phyloP scores from a whole-genome alignment of 2,888 invertebrate species.

The Macrophya alboannulata region DNA sequence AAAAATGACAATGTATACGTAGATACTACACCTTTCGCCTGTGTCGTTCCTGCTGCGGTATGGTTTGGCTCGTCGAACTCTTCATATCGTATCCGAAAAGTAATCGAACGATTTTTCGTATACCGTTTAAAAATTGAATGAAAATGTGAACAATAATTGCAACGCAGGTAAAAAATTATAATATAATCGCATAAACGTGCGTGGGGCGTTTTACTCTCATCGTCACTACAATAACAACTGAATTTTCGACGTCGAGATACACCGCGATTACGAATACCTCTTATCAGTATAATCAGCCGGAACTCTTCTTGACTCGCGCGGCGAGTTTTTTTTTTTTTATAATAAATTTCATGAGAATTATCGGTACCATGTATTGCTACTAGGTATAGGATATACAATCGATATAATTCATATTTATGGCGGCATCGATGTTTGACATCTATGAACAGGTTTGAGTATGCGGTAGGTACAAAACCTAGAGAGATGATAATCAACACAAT shows the following conservation, averaged over 20 bases:
- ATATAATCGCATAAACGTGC: neutral
- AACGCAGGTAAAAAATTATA: neutral
- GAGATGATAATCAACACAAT: neutral
- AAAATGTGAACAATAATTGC: neutral
- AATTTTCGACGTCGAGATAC: neutral
- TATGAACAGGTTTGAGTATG: neutral
- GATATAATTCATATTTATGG: neutral
- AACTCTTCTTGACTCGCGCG: neutral
- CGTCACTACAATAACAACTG: neutral
- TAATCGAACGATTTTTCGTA: neutral
- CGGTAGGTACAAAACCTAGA: too few species aligned
- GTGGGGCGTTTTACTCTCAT: neutral
- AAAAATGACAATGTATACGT: neutral
- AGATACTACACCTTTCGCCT: neutral
- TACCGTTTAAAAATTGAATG: neutral
- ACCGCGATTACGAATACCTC: constrained; percentile 9
- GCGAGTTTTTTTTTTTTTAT: neutral
- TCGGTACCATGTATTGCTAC: too few species aligned
- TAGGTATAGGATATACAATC: neutral
- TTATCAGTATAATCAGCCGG: neutral
- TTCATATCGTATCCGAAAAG: neutral
- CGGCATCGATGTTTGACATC: neutral
- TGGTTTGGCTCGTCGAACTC: neutral
- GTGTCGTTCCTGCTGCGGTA: neutral
- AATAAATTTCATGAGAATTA: neutral